phyloP scores from a whole-genome alignment of 2,113 vertebrate species.

The Asarcornis scutulata region DNA sequence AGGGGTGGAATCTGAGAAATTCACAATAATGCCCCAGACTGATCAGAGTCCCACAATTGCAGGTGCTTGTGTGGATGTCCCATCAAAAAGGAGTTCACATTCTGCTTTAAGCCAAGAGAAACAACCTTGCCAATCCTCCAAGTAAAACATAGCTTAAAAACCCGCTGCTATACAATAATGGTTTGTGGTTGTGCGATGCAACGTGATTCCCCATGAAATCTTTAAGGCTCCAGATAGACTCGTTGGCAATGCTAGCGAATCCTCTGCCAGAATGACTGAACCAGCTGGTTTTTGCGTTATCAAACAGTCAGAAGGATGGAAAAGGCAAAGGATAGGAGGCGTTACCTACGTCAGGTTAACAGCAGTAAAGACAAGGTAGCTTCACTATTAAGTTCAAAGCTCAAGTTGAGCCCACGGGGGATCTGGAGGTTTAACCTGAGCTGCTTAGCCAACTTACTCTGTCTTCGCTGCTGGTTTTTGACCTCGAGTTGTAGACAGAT shows the following conservation, averaged over 20 bases:
- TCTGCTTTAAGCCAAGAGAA: background rate
- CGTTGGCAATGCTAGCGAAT: accelerated
- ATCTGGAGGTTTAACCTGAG: background rate
- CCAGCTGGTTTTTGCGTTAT: background rate
- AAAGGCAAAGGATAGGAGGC: background rate
- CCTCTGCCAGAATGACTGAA: background rate
- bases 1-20: background rate
- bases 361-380: background rate
- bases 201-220: background rate
- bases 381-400: background rate
- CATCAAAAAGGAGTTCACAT: background rate
- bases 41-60: background rate
- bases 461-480: background rate
- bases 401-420: background rate
- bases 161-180: background rate
- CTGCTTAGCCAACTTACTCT: background rate
- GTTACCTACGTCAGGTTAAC: background rate
- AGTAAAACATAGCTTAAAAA: background rate
- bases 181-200: background rate
- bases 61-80: background rate
- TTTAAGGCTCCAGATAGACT: background rate
- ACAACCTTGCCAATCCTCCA: background rate
- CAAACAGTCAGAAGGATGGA: background rate
- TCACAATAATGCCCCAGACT: background rate
- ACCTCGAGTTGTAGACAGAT: background rate